phyloP scores from a whole-genome alignment of 1,140 invertebrate species.

The Drosophila subobscura region DNA sequence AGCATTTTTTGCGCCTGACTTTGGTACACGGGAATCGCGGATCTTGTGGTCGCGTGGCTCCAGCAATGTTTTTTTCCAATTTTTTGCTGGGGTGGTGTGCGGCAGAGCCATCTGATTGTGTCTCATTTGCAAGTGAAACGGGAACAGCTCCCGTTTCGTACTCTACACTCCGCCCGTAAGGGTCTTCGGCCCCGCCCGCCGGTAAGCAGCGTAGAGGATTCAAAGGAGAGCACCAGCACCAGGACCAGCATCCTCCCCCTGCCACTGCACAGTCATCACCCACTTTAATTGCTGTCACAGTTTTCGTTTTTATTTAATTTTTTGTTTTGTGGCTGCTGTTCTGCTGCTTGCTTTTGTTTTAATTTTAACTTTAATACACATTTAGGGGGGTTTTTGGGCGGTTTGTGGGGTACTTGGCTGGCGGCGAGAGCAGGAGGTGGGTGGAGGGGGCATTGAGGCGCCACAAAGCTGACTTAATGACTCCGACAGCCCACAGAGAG shows the following conservation, averaged over 20 bases:
- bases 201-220: conserved; percentile 3
- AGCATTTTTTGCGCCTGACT: too few species aligned
- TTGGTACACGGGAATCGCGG: too few species aligned
- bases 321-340: conserved; percentile 15
- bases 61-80: not conserved
- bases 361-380: conserved; percentile 52
- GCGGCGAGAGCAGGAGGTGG: too few species aligned
- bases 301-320: conserved; percentile 28
- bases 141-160: too few species aligned
- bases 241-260: too few species aligned
- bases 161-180: not conserved
- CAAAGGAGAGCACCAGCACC: conserved; percentile 9
- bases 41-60: too few species aligned
- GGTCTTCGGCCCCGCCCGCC: too few species aligned
- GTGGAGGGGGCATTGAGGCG: conserved; percentile 57
- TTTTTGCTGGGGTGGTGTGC: not conserved
- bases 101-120: conserved; percentile 30
- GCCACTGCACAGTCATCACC: not conserved
- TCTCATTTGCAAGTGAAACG: conserved; percentile 45
- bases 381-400: conserved; percentile 7
- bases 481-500: conserved; percentile 50
- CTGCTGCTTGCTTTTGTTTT: conserved; percentile 44
- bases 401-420: not conserved
- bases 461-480: conserved; percentile 76
- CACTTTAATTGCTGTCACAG: conserved; percentile 66